phyloP scores from a whole-genome alignment of 2,888 invertebrate species.

The Agrotis puta region DNA sequence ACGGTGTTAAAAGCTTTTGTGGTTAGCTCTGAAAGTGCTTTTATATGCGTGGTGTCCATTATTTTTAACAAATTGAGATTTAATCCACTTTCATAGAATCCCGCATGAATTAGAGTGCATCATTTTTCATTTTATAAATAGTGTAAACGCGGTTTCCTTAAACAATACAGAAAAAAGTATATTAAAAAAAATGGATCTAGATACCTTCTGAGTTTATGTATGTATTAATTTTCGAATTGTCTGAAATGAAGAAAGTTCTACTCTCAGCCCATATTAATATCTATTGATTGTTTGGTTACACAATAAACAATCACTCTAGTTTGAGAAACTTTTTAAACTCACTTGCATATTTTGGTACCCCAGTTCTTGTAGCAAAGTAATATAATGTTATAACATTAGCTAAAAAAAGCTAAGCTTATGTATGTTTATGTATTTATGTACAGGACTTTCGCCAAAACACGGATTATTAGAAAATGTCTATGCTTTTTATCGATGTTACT shows the following conservation, averaged over 20 bases:
- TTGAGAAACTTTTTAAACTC: too few relatives aligned
- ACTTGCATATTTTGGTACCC: too few relatives aligned
- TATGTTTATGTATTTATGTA: too few relatives aligned
- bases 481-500: too few relatives aligned
- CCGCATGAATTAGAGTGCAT: not conserved
- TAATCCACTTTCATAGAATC: not conserved
- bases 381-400: too few relatives aligned
- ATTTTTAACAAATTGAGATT: slow-evolving; percentile 17
- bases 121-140: not conserved
- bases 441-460: too few relatives aligned
- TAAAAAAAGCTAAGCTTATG: too few relatives aligned
- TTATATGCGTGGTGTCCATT: slow-evolving; percentile 1
- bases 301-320: too few relatives aligned
- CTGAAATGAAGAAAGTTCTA: not conserved
- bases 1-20: slow-evolving; percentile 37
- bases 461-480: too few relatives aligned
- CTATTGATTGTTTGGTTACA: too few relatives aligned
- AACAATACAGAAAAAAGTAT: not conserved
- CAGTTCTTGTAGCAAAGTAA: too few relatives aligned
- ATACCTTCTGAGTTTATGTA: not conserved
- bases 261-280: too few relatives aligned
- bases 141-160: not conserved
- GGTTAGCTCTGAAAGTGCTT: slow-evolving; percentile 17
- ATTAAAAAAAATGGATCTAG: not conserved
- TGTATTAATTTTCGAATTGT: not conserved